Base-by-base conservation (phyloP, 2,113 vertebrate genomes). In the Lamprologus ornatipinnis region DNA sequence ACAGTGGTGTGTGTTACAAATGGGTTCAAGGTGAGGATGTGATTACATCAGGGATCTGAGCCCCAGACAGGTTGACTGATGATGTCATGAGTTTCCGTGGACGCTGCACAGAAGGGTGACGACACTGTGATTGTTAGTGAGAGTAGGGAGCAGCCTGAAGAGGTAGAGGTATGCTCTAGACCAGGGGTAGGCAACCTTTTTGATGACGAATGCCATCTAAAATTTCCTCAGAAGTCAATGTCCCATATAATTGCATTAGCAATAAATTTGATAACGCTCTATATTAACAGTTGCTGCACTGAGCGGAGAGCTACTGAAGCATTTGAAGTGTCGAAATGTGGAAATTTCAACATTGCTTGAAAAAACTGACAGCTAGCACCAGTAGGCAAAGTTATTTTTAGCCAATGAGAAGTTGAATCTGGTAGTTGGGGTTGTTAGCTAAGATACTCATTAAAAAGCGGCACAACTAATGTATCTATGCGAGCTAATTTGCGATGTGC, bases 401-500 rank as follows among this genome's bases (percentile, higher is more conserved):
- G 47, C 15, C 47, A 17, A 49, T 8, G 8, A 17, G 15, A 47
- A 47, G 1, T 49, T 49, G 47, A 49, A 49, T 19, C 47, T 49
- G 47, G 15, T 49, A 17, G 15, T 0, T 17, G 47, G 15, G 47
- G 47, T 49, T 17, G 7, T 49, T 49, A 5, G 47, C 7, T 49
- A 49, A 49, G 45, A 49, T 17, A 17, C 45, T 47, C 15, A 49
- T 49, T 49, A 49, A 49, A 15, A 47, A 49, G 45, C 2, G 1
- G 45, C 0, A 47, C 45, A 23, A 23, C 2, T 23, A 47, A 47
- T 17, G 45, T 47, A 4, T 47, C 15, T 8, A 49, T 49, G 45
- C 1, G 15, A 49, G 45, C 15, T 49, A 2, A 49, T 49, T 2
- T 49, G 45, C 0, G 0, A 49, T 8, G 45, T 47, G 14, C 45